phyloP scores from a whole-genome alignment of 2,888 invertebrate species.

The Pachydiplax longipennis region DNA sequence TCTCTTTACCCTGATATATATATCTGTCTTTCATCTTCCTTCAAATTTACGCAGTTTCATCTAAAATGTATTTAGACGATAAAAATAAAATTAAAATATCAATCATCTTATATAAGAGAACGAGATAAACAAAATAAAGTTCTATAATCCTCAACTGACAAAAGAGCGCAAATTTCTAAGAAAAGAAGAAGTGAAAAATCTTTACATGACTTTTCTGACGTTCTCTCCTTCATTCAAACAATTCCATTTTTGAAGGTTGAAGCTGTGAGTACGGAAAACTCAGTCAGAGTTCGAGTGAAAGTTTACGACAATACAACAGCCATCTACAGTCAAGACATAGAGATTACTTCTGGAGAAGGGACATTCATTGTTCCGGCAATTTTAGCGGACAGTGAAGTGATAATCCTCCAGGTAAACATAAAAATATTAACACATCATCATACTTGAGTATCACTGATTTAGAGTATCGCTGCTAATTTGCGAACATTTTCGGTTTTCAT shows the following conservation, averaged over 20 bases:
- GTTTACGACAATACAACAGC: conserved; percentile 72
- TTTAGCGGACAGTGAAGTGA: conserved; percentile 70
- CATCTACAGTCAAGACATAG: conserved; percentile 75
- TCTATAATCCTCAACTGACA: too few species aligned
- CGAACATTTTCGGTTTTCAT: not conserved
- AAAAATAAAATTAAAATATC: too few species aligned
- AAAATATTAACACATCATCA: too few species aligned
- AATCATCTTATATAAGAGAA: too few species aligned
- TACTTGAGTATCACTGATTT: not conserved
- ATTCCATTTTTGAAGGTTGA: conserved; percentile 64
- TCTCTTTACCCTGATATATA: too few species aligned
- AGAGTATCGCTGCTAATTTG: not conserved
- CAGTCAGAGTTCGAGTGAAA: conserved; percentile 71
- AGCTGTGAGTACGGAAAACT: conserved; percentile 73
- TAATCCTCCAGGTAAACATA: conserved; percentile 68
- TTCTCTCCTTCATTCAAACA: not conserved
- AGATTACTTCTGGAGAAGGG: conserved; percentile 72
- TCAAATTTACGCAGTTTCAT: too few species aligned
- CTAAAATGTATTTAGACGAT: too few species aligned
- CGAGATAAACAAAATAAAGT: too few species aligned
- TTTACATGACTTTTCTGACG: not conserved
- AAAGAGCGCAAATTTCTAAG: not conserved
- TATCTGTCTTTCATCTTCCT: too few species aligned
- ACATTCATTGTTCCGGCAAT: conserved; percentile 73
- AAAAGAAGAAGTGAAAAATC: not conserved